Base-by-base conservation (phyloP, 2,113 vertebrate species). In the Columba janthina region DNA sequence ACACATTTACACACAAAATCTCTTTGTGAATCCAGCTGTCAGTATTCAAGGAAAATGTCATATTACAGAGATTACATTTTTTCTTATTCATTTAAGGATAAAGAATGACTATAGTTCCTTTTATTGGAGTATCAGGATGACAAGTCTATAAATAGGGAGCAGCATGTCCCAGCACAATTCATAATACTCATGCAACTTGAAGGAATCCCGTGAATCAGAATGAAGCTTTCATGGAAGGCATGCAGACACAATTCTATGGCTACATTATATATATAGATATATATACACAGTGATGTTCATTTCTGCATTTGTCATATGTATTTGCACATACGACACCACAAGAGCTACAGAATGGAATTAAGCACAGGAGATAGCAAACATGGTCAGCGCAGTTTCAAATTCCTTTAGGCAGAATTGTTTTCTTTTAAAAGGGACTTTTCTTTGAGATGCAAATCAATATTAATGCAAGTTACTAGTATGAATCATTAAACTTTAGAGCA, bases 81-180 rank as follows among this genome's bases (percentile, higher is more conserved):
- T 51, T 53, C 51, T 67, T 38, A 34, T 58, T 62, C 36, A 54
- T 66, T 54, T 74, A 58, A 92, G 48, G 79, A 85, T 20, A 60
- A 87, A 81, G 76, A 64, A 87, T 58, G 58, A 81, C 65, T 90
- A 71, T 22, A 80, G 64, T 31, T 62, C 38, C 82, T 93, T 90
- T 72, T 44, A 75, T 12, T 78, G 73, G 88, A 75, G 25, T 76
- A 57, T 34, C 15, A 78, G 48, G 78, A 60, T 61, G 67, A 48
- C 56, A 86, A 6, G 2, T 64, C 84, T 89, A 95, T 84, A 92
- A 93, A 89, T 36, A 94, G 76, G 73, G 81, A 86, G 85, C 48
- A 78, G 61, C 9, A 44, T 69, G 48, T 64, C 82, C 90, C 76
- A 79, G 64, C 28, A 76, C 56, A 48, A 64, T 44, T 76, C 66